Evolutionary conservation across 2,888 invertebrate genomes (phyloP), one percentile per base, ranked within the genome.

Genomic region (Arctia plantaginis): DNA sequence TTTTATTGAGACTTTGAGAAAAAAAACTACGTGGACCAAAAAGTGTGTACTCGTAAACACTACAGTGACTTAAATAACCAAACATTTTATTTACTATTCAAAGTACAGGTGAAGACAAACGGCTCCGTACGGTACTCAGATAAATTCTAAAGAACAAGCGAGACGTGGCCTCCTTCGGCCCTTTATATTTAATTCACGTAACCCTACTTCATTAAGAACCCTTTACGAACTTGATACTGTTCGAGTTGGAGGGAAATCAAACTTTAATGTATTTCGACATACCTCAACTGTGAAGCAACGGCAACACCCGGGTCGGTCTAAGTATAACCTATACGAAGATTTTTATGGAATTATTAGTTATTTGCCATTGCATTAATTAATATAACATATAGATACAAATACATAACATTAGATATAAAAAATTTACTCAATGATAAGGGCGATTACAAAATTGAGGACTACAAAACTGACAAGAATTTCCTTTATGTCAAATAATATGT

Each of bases 121-220:
- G 18, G 44, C 30, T 12, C 39, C 47, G 4, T 39, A 2, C 12
- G 7, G 23, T 3, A 20, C n/a, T 62, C 62, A 66, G 59, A 72
- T 64, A 30, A 64, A 51, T 69, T 66, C 8, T 65, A 35, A 51
- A 69, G 51, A 75, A 73, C 66, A 71, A 69, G 51, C 15, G 72
- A 72, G 73, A 69, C 66, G 55, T 55, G 68, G 68, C 70, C 66
- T 71, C 62, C 68, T 76, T 76, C 75, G 76, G 78, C 70, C 80
- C 80, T 77, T 73, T 62, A 80, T 83, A 82, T 83, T 82, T 83
- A 76, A 86, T 87, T 86, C 83, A 85, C 76, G 76, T 65, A 72
- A 73, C 76, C 72, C 55, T 78, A 79, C 79, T 82, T 85, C 80
- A 84, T 81, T 84, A 80, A 68, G 74, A 71, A 75, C 77, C 83